Conservation (phyloP, 2,113 vertebrate genomes). For the Pyrgilauda ruficollis region DNA sequence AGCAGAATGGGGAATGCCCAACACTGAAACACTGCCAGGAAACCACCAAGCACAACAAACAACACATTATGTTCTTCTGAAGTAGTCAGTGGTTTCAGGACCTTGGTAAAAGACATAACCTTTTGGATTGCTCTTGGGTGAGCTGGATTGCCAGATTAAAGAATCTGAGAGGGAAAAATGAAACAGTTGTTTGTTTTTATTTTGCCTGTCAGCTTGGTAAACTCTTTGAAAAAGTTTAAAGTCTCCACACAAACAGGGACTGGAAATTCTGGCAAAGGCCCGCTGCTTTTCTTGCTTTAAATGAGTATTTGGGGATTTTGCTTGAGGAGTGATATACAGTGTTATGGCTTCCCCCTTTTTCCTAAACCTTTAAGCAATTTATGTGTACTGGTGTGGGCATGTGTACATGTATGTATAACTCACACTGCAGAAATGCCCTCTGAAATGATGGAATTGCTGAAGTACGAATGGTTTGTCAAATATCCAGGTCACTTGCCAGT, state of each 20-base stretch:
- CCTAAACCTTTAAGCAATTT: not conserved
- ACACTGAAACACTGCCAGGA: constrained; percentile 42
- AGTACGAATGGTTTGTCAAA: not conserved
- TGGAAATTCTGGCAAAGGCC: not conserved
- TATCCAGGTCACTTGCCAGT: not conserved
- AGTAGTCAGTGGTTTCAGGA: not conserved
- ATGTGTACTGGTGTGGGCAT: not conserved
- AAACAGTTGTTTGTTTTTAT: not conserved
- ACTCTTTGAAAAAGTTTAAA: not conserved
- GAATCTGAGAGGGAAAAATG: not conserved
- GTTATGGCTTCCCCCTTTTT: not conserved
- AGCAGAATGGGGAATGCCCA: constrained; percentile 44
- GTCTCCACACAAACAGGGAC: not conserved
- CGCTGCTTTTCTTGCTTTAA: not conserved
- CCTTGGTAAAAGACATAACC: not conserved
- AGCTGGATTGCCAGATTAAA: not conserved
- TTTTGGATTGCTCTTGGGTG: not conserved
- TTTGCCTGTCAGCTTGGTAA: not conserved
- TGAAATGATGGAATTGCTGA: not conserved
- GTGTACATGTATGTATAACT: not conserved
- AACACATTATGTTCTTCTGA: not conserved
- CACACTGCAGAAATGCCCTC: accelerated
- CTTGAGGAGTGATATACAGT: not conserved
- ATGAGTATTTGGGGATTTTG: not conserved
- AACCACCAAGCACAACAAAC: constrained; percentile 53